These are phyloP conservation scores for Hyposmocoma kahamanoa DNA, from an alignment of 1,140 invertebrate species.

Conservation along the genomic window DNA sequence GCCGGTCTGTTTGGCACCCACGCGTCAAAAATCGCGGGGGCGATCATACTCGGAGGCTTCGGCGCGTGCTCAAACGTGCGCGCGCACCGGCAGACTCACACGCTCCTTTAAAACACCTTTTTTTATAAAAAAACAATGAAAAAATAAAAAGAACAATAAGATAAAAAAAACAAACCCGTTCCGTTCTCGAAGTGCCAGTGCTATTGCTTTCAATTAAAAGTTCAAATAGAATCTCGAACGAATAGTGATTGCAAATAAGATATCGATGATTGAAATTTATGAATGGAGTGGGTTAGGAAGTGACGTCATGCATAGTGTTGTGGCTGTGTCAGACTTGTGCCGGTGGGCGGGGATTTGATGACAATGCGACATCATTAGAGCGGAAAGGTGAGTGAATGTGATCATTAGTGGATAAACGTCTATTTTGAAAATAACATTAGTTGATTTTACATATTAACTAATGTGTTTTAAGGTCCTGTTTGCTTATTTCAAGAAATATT, in stretches of 20 bases:
- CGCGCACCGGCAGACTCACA: conserved; percentile 54
- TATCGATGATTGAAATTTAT: conserved; percentile 53
- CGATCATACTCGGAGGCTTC: conserved; percentile 46
- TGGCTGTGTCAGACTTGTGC: conserved; percentile 36
- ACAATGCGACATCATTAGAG: conserved; percentile 67
- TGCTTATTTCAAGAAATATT: too few relatives aligned
- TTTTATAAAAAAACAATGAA: too few relatives aligned
- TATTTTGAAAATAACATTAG: conserved; percentile 24
- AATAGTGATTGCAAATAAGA: conserved; percentile 38
- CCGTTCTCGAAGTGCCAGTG: conserved; percentile 30
- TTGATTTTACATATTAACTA: too few relatives aligned
- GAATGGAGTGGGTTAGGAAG: conserved; percentile 64
- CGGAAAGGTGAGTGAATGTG: conserved; percentile 57
- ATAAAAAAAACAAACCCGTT: background rate
- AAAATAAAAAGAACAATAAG: conserved; percentile 13
- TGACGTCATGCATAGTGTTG: conserved; percentile 70
- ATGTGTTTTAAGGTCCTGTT: too few relatives aligned
- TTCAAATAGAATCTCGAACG: conserved; percentile 18
- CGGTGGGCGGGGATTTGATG: conserved; percentile 48
- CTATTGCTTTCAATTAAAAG: conserved; percentile 18
- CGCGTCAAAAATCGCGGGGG: conserved; percentile 61
- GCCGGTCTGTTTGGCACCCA: conserved; percentile 42
- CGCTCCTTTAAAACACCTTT: conserved; percentile 25
- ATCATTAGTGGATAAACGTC: conserved; percentile 2
- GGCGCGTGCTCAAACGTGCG: conserved; percentile 53